Evolutionary conservation across 1,140 invertebrate species (phyloP).

Genomic region (Pissodes strobi): DNA sequence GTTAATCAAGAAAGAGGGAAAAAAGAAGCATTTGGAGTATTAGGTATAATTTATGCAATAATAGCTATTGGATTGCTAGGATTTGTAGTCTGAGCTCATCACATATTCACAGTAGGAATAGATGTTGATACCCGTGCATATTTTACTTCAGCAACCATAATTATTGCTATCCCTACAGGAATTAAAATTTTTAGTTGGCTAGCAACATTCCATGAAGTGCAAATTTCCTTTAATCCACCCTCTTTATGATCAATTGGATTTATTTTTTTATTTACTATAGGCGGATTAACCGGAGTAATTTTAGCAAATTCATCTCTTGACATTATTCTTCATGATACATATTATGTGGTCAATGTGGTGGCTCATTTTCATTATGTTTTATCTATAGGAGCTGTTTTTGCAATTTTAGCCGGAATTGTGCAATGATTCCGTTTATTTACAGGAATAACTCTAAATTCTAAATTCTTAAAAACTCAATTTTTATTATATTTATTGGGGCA

Average conservation of each 20-base stretch:
- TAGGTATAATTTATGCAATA: conserved; percentile 70
- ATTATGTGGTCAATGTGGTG: conserved; percentile 69
- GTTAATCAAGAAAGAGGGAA: conserved; percentile 52
- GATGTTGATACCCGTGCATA: conserved; percentile 73
- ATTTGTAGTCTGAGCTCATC: too few species aligned
- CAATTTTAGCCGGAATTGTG: conserved; percentile 1
- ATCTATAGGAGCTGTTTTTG: too few species aligned
- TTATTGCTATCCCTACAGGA: conserved; percentile 68
- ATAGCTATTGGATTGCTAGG: conserved; percentile 67
- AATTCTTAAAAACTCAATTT: background rate
- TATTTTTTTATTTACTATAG: conserved; percentile 70
- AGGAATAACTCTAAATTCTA: background rate
- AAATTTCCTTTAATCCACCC: background rate
- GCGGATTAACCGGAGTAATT: conserved; percentile 66
- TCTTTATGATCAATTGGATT: conserved; percentile 53
- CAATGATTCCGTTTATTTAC: conserved; percentile 7
- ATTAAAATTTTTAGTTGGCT: too few species aligned
- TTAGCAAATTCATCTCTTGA: conserved; percentile 71
- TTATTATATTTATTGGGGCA: too few species aligned
- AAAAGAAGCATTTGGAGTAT: conserved; percentile 61
- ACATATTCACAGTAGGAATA: conserved; percentile 76
- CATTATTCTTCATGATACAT: conserved; percentile 71
- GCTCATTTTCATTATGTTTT: conserved; percentile 73
- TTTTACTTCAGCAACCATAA: conserved; percentile 74
- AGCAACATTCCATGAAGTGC: background rate